Percentiles rank a stretch among this genome's conserved stretches.
Conservation (phyloP, 2,888 invertebrate species). For the Agrotis puta region DNA sequence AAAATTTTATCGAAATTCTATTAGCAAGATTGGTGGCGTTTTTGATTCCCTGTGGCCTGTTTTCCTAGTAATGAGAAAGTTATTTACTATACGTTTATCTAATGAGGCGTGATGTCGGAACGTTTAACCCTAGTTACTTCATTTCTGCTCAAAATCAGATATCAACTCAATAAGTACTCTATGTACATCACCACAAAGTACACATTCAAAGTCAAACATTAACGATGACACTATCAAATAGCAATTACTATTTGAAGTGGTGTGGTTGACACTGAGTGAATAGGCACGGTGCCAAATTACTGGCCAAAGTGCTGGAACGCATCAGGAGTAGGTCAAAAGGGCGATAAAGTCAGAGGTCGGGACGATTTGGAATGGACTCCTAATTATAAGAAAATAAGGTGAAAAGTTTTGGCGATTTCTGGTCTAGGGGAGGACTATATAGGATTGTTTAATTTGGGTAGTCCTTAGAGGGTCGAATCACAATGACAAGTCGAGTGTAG, state of each 20-base stretch:
- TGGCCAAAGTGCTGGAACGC: background rate
- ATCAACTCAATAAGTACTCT: background rate
- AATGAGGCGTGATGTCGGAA: too few species aligned
- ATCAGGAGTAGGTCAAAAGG: background rate
- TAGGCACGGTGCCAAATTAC: constrained; percentile 18
- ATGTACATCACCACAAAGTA: background rate
- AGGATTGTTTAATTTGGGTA: too few species aligned
- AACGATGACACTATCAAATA: constrained; percentile 7
- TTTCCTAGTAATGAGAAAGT: too few species aligned
- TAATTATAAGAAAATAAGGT: background rate
- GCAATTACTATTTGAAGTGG: constrained; percentile 13
- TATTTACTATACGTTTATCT: too few species aligned
- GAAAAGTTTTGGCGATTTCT: background rate
- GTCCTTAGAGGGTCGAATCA: too few species aligned
- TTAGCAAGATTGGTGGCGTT: too few species aligned
- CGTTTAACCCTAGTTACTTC: too few species aligned
- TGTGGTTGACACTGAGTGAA: constrained; percentile 22
- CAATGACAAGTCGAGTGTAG: too few species aligned
- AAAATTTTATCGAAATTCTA: too few species aligned
- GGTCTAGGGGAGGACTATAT: too few species aligned
- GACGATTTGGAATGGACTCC: background rate
- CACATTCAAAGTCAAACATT: background rate
- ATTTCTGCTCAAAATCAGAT: background rate
- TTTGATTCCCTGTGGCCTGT: too few species aligned
- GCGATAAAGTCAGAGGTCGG: constrained; percentile 5